Base-by-base conservation (phyloP, 2,888 invertebrate genomes). In the Teleiodes luculella region DNA sequence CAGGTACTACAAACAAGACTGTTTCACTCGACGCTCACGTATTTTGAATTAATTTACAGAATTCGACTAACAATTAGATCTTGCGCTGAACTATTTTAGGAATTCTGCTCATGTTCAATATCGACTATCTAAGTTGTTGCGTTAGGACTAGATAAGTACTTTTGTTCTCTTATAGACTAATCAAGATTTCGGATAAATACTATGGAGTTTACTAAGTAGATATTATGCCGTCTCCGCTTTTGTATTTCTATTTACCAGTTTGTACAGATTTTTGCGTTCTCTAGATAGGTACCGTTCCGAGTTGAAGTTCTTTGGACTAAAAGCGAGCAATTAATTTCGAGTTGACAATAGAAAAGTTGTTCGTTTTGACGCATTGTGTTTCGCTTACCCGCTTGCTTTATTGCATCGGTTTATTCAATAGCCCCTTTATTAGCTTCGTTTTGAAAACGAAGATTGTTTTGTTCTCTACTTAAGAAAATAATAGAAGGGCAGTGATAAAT, bases 21-120 rank as follows among this genome's bases (percentile, higher is more conserved):
- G 79, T 78, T 77, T 80, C 81, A 79, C 83, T 80, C 81, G 74
- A 80, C 80, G 83, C 82, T 81, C 82, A 84, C 83, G 85, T 87
- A 86, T 87, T 88, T 87, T 85, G 80, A 86, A 86, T 87, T 86
- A 86, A 86, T 87, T 85, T 80, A 80, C 70, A 73, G 79, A 82
- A 83, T 79, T 79, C 78, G 78, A 75, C 74, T 67, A 76, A 75
- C 76, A 80, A 78, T 80, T 81, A 75, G 75, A 77, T 71, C 67
- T 70, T 68, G 65, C 62, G 33, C 41, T 51, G 53, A 53, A 37
- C 24, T 20, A 49, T 13, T 18, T 48, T 48, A 30, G 30, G 13
- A 30, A 16, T 46, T 20, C 31, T 37, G 24, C 16, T 41, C 18
- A 39, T 41, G 39, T 41, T 41, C 20, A 18, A 24, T 24, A 20